Conservation (phyloP, 2,113 vertebrate species). For the Planiliza haematocheilus region DNA sequence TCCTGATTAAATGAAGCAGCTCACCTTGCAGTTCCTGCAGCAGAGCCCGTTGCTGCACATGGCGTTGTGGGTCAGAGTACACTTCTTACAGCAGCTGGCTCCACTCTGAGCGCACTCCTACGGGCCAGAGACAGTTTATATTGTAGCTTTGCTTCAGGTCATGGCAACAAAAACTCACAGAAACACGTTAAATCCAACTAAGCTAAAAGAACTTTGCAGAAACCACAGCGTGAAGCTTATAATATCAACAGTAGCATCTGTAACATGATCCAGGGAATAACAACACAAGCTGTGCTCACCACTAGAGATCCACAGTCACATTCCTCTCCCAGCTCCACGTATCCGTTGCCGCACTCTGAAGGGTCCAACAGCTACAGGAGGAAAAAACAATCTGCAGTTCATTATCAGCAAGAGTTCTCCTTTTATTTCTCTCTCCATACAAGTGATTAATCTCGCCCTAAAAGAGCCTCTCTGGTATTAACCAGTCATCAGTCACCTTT, state of each 20-base stretch:
- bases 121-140: background rate
- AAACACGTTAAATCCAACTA: too few relatives aligned
- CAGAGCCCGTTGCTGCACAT: slow-evolving; percentile 98
- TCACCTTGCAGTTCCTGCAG: slow-evolving; percentile 93
- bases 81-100: slow-evolving; percentile 97
- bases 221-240: too few relatives aligned
- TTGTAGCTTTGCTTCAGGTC: too few relatives aligned
- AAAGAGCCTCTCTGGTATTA: background rate
- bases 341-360: slow-evolving; percentile 95
- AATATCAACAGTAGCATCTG: too few relatives aligned
- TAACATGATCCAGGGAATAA: too few relatives aligned
- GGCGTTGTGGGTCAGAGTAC: slow-evolving; percentile 95
- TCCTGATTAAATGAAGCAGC: slow-evolving; percentile 19
- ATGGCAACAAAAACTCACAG: too few relatives aligned
- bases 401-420: background rate
- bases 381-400: background rate
- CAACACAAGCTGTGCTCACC: slow-evolving; percentile 83
- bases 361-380: slow-evolving; percentile 89
- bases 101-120: slow-evolving; percentile 92
- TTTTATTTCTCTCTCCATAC: background rate
- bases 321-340: slow-evolving; percentile 94
- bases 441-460: background rate
- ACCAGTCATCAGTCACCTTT: slow-evolving; percentile 82
- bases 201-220: too few relatives aligned
- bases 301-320: slow-evolving; percentile 94